Percentiles rank a stretch among this genome's conserved stretches.
Evolutionary conservation across 2,888 invertebrate genomes (phyloP).

Genomic region (Nomada goodeniana): DNA sequence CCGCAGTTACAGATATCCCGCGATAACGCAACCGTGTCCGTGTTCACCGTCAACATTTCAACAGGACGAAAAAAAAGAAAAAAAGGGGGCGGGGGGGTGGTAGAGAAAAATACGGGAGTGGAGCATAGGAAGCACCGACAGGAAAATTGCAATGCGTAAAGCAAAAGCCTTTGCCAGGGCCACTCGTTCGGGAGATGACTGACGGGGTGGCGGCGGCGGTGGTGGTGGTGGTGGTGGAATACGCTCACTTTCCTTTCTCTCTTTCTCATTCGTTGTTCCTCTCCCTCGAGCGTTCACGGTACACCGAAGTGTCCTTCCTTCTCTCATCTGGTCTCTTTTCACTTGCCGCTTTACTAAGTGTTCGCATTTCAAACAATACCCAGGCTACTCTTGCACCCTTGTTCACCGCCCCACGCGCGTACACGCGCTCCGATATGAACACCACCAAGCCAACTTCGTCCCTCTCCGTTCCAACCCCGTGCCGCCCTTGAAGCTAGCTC

Average conservation of each 20-base stretch:
- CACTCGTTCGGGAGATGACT: constrained; percentile 52
- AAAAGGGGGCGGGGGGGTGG: not conserved
- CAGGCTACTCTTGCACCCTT: constrained; percentile 73
- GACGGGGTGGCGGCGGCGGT: constrained; percentile 20
- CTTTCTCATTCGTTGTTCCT: constrained; percentile 2
- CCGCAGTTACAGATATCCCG: constrained; percentile 45
- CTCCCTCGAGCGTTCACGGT: not conserved
- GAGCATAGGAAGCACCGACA: constrained; percentile 37
- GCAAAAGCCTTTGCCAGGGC: constrained; percentile 66
- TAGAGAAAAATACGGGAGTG: not conserved
- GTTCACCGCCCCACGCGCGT: constrained; percentile 53
- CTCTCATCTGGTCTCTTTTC: constrained; percentile 58
- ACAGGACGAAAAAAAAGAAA: not conserved
- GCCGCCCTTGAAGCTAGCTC: constrained; percentile 5
- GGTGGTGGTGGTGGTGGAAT: constrained; percentile 16
- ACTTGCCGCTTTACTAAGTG: constrained; percentile 75
- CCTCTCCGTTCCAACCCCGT: constrained; percentile 11
- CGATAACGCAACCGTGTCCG: constrained; percentile 36
- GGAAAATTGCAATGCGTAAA: constrained; percentile 63
- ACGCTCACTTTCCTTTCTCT: constrained; percentile 41
- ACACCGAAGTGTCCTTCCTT: constrained; percentile 55
- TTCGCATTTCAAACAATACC: constrained; percentile 79
- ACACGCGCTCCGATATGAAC: constrained; percentile 57
- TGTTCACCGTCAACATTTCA: constrained; percentile 43
- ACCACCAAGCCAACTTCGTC: constrained; percentile 25